A percentile compares a stretch with the other conserved stretches of the same genome.
Evolutionary conservation across 2,888 invertebrate species (phyloP).

Genomic region (Blomia tropicalis): DNA sequence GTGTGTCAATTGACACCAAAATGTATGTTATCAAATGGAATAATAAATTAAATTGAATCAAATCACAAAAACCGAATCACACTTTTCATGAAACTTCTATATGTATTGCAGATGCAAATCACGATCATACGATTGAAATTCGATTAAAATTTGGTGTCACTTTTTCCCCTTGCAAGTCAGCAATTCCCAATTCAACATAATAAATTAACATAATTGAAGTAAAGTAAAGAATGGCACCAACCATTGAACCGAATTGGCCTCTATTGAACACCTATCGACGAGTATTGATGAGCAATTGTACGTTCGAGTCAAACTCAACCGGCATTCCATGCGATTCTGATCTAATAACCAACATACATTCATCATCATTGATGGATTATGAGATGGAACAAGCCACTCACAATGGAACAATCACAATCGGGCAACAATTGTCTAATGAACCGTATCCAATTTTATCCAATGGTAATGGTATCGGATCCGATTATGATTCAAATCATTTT

Average conservation of each 20-base stretch:
- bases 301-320: neutral
- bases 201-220: no score
- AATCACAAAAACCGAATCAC: no score
- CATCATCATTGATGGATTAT: neutral
- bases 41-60: no score
- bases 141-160: neutral
- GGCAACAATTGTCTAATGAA: no score
- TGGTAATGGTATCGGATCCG: neutral
- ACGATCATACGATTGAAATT: no score
- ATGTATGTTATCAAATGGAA: no score
- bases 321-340: neutral
- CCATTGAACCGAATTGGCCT: neutral
- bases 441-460: no score
- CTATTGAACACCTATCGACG: neutral
- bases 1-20: no score
- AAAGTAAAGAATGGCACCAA: neutral
- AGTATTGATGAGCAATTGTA: neutral
- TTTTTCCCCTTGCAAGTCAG: neutral
- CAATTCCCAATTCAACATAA: no score
- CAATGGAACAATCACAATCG: neutral
- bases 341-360: neutral
- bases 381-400: neutral
- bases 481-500: slow-evolving; percentile 17
- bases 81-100: no score
- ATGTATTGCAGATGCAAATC: no score